Evolutionary conservation across 2,113 vertebrate genomes (phyloP).

Genomic region (Peromyscus polionotus): DNA sequence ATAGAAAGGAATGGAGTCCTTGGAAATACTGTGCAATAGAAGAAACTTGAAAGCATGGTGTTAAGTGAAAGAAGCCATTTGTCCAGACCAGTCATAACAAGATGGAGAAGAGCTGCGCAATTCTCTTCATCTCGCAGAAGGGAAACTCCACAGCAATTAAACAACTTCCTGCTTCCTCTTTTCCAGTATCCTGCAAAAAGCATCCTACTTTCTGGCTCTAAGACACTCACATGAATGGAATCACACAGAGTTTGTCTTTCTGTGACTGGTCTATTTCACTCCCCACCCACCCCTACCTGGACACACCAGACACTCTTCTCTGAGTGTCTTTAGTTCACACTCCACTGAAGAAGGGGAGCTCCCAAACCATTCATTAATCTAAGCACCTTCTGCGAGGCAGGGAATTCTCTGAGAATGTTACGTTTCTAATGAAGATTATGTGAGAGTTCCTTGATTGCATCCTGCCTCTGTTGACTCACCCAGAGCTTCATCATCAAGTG

Average conservation of each 20-base stretch:
- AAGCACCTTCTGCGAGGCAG: neutral
- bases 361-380: neutral
- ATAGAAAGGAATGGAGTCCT: neutral
- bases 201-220: neutral
- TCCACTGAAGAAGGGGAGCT: neutral
- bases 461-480: neutral
- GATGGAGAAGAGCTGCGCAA: neutral
- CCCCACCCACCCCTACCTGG: neutral
- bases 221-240: neutral
- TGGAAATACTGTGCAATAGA: neutral
- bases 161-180: neutral
- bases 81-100: neutral
- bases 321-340: neutral
- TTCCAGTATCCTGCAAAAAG: neutral
- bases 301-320: neutral
- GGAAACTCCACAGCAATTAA: neutral
- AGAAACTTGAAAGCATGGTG: neutral
- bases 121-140: neutral
- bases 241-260: neutral
- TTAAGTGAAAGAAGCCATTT: neutral
- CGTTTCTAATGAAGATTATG: slow-evolving; percentile 32
- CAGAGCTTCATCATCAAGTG: neutral
- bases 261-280: neutral
- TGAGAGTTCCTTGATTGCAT: neutral
- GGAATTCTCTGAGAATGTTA: slow-evolving; percentile 9